These are phyloP conservation scores for Dorcus hopei DNA, from an alignment of 2,888 invertebrate species.

Conservation along the genomic window DNA sequence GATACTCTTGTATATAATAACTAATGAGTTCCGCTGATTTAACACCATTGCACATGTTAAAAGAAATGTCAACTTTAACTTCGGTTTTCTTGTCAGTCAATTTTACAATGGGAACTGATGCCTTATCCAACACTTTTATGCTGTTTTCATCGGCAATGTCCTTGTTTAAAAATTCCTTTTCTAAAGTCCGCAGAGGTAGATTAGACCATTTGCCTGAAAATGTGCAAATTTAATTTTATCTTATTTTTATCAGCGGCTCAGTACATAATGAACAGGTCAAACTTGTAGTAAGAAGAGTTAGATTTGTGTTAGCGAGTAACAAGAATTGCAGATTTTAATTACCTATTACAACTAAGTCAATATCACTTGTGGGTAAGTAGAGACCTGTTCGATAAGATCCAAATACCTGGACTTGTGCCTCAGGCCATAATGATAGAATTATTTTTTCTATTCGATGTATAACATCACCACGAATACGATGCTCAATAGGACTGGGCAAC, in stretches of 20 bases:
- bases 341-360: constrained; percentile 64
- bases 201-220: constrained; percentile 80
- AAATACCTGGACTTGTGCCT: constrained; percentile 94
- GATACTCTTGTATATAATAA: constrained; percentile 83
- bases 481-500: constrained; percentile 89
- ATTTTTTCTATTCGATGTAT: constrained; percentile 85
- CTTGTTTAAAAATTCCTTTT: constrained; percentile 83
- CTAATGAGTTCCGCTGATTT: constrained; percentile 95
- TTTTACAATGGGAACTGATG: constrained; percentile 98
- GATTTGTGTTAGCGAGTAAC: too few relatives aligned
- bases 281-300: not conserved
- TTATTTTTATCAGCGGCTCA: too few relatives aligned
- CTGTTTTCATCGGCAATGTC: constrained; percentile 86
- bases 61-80: constrained; percentile 97
- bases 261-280: too few relatives aligned
- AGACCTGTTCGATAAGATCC: constrained; percentile 97
- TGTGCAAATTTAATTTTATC: too few relatives aligned
- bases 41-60: constrained; percentile 98
- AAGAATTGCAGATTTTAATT: constrained; percentile 28
- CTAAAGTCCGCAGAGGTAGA: constrained; percentile 86
- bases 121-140: constrained; percentile 95
- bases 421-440: constrained; percentile 86
- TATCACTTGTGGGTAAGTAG: constrained; percentile 93
- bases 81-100: constrained; percentile 82
- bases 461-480: constrained; percentile 82